These are phyloP conservation scores for Lepeophtheirus nordmannii DNA, from an alignment of 2,888 invertebrate genomes.

Conservation along the genomic window DNA sequence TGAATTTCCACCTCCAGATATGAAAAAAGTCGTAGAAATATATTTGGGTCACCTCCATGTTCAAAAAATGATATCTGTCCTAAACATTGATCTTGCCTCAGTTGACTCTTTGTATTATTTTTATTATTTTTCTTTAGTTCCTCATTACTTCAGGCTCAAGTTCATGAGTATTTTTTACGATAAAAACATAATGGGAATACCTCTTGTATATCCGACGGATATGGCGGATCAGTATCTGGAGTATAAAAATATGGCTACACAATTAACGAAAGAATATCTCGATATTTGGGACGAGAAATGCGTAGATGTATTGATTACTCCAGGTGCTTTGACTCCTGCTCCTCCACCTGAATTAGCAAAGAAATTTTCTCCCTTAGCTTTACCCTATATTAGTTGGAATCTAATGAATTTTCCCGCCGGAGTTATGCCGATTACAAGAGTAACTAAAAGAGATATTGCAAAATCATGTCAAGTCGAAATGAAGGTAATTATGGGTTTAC, in stretches of 20 bases:
- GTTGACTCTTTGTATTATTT: neutral
- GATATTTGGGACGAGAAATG: neutral
- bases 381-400: slow-evolving; percentile 17
- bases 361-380: neutral
- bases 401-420: slow-evolving; percentile 13
- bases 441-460: neutral
- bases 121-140: neutral
- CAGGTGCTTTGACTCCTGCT: slow-evolving; percentile 7
- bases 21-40: neutral
- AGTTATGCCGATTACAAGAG: slow-evolving; percentile 7
- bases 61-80: neutral
- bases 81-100: neutral
- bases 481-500: neutral
- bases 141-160: neutral
- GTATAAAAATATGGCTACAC: neutral
- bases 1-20: slow-evolving; percentile 4
- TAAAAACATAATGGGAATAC: neutral
- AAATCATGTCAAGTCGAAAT: neutral
- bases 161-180: neutral
- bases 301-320: slow-evolving; percentile 5
- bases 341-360: neutral
- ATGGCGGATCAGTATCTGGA: neutral
- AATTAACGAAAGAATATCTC: slow-evolving; percentile 3
- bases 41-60: slow-evolving; percentile 10
- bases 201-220: neutral